These are phyloP conservation scores for Pteropus rufus DNA, from an alignment of 2,797 vertebrate species.

Conservation along the genomic window DNA sequence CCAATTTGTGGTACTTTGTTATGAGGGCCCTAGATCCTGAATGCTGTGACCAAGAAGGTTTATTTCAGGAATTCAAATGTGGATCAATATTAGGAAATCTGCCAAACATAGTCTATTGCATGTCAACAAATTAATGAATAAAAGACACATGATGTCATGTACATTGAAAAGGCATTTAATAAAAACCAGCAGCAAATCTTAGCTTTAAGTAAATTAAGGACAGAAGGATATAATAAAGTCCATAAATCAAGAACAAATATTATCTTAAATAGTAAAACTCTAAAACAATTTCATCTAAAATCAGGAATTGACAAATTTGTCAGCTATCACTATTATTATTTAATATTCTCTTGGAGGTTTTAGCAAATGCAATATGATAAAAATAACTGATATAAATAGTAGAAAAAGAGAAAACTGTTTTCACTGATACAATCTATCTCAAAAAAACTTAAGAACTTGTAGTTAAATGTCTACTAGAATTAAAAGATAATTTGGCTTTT, in stretches of 20 bases:
- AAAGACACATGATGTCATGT: neutral
- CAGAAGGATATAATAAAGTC: neutral
- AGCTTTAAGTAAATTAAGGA: neutral
- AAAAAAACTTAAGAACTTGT: neutral
- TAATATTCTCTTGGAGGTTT: neutral
- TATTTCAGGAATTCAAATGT: neutral
- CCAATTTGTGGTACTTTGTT: neutral
- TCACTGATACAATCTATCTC: neutral
- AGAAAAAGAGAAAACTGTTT: neutral
- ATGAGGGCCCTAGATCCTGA: neutral
- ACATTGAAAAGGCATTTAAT: neutral
- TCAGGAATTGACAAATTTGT: neutral
- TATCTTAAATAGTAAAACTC: neutral
- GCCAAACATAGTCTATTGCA: neutral
- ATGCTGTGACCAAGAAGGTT: neutral
- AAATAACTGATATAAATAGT: neutral
- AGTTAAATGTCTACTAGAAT: neutral
- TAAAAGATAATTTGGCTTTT: neutral
- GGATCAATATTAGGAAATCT: neutral
- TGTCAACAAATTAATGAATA: neutral
- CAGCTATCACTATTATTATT: neutral
- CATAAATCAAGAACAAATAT: constrained; percentile 5
- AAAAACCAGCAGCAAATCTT: neutral
- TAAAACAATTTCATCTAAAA: neutral
- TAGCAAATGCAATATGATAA: neutral